Conservation (phyloP, 2,113 vertebrate species). For the Sakesphorus luctuosus region DNA sequence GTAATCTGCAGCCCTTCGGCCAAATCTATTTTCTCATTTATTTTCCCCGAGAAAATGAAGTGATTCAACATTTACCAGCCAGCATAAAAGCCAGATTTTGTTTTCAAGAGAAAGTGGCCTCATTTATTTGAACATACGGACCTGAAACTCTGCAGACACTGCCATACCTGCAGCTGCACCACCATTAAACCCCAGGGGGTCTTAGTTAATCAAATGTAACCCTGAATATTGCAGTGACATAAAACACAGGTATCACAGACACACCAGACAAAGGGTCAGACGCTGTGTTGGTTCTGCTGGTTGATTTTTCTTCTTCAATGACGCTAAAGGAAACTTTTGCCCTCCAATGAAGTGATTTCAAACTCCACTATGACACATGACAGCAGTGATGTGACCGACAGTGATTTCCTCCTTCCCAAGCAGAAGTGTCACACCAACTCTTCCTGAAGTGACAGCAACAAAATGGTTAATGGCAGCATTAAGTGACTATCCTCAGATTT, state of each 20-base stretch:
- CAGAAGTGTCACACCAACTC: neutral
- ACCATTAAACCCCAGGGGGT: neutral
- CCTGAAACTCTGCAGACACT: neutral
- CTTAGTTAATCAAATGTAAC: neutral
- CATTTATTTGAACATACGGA: conserved; percentile 37
- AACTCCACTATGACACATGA: neutral
- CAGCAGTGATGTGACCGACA: neutral
- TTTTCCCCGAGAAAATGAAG: neutral
- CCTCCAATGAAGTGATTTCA: neutral
- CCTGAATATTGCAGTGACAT: conserved; percentile 44
- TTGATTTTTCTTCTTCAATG: neutral
- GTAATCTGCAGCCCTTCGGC: neutral
- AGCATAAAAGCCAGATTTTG: neutral
- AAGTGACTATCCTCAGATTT: neutral
- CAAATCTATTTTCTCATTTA: neutral
- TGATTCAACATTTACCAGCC: neutral
- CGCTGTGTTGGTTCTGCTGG: neutral
- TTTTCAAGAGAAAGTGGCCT: neutral
- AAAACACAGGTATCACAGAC: neutral
- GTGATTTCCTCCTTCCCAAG: neutral
- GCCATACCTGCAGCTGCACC: neutral
- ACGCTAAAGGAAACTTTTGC: neutral
- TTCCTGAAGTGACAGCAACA: neutral
- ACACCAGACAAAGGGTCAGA: neutral
- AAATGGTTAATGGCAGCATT: neutral